Percentiles rank a stretch among this genome's conserved stretches.
phyloP scores from a whole-genome alignment of 2,888 invertebrate species.

The Tortricodes alternella region DNA sequence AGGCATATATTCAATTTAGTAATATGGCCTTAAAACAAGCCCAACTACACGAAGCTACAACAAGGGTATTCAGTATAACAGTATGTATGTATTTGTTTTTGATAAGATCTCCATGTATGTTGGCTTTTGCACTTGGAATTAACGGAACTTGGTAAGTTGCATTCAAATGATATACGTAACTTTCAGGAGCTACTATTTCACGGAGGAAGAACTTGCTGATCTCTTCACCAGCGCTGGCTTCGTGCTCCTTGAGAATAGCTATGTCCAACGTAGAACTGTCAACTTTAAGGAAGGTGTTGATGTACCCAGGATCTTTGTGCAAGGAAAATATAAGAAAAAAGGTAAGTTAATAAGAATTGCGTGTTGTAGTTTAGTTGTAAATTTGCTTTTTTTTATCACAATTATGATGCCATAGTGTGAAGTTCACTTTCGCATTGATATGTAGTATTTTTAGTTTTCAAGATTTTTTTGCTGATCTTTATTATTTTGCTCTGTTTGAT shows the following conservation, averaged over 20 bases:
- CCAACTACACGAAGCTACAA: too few species aligned
- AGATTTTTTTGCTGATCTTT: neutral
- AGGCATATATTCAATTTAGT: neutral
- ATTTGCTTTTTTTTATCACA: too few species aligned
- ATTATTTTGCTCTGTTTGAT: too few species aligned
- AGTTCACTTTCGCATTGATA: too few species aligned
- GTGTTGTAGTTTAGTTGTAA: too few species aligned
- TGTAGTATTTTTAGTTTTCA: neutral
- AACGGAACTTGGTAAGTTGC: too few species aligned
- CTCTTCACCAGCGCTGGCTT: slow-evolving; percentile 89
- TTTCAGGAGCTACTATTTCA: slow-evolving; percentile 91
- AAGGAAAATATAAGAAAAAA: slow-evolving; percentile 88
- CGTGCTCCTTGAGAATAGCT: slow-evolving; percentile 85
- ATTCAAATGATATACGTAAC: too few species aligned
- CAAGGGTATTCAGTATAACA: too few species aligned
- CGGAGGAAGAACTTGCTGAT: slow-evolving; percentile 85
- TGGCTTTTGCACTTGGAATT: too few species aligned
- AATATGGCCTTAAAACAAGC: neutral
- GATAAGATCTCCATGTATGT: too few species aligned
- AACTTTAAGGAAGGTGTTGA: slow-evolving; percentile 96
- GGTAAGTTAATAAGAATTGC: slow-evolving; percentile 45
- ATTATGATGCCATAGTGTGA: too few species aligned
- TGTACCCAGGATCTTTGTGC: slow-evolving; percentile 96
- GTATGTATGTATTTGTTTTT: too few species aligned
- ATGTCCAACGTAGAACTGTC: slow-evolving; percentile 93